These are phyloP conservation scores for Solenodon paradoxus DNA, from an alignment of 2,113 vertebrate genomes.

Conservation along the genomic window DNA sequence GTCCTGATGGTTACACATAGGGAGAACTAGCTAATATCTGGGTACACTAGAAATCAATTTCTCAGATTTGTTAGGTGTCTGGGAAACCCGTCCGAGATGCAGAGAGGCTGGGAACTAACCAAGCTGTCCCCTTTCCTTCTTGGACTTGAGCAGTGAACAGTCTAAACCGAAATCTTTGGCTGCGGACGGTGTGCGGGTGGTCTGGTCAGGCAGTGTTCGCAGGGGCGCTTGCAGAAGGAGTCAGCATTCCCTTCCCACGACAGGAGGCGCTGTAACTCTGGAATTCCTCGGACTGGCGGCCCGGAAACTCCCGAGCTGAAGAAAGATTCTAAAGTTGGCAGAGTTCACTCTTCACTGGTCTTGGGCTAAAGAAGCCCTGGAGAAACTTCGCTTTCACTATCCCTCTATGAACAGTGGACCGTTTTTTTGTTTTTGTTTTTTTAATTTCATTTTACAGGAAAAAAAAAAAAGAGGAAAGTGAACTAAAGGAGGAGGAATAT, in stretches of 20 bases:
- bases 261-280: conserved; percentile 80
- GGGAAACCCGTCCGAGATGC: background rate
- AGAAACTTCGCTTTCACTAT: background rate
- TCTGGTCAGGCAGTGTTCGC: background rate
- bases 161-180: background rate
- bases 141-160: background rate
- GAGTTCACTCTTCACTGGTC: background rate
- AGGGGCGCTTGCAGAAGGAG: background rate
- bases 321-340: background rate
- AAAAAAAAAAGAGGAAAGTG: background rate
- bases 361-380: background rate
- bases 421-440: too few species aligned
- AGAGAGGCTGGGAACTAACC: background rate
- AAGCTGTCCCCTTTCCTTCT: background rate
- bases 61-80: background rate
- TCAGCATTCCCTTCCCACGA: background rate
- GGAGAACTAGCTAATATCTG: background rate
- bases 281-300: background rate
- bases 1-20: background rate
- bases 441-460: background rate
- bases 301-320: background rate
- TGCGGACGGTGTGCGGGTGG: background rate
- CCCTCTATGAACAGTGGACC: background rate
- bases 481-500: background rate
- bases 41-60: background rate